A percentile compares a stretch with the other conserved stretches of the same genome.
phyloP scores from a whole-genome alignment of 2,888 invertebrate species.

The Blastobasis adustella region DNA sequence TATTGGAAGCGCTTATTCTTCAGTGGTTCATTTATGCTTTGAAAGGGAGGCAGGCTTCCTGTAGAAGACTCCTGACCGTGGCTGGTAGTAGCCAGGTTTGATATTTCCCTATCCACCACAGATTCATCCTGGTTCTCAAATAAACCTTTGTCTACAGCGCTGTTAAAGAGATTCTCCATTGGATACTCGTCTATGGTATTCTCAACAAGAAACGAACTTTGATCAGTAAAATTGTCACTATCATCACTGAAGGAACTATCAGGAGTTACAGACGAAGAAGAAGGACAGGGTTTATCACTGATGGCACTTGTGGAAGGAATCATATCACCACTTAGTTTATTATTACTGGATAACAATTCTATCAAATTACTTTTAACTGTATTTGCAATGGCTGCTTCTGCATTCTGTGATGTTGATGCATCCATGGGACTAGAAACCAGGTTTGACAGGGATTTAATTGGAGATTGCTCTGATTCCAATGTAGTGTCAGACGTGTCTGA shows the following conservation, averaged over 20 bases:
- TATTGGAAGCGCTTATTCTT: constrained; percentile 70
- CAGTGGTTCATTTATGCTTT: constrained; percentile 62
- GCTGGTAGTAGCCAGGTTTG: constrained; percentile 65
- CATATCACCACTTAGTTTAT: constrained; percentile 45
- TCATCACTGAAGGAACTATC: constrained; percentile 66
- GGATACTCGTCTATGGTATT: constrained; percentile 69
- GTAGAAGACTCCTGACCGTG: constrained; percentile 57
- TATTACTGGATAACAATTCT: constrained; percentile 51
- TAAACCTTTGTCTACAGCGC: constrained; percentile 64
- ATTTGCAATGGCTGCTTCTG: constrained; percentile 44
- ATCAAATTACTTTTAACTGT: constrained; percentile 62
- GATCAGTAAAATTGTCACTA: constrained; percentile 63
- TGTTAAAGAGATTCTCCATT: constrained; percentile 68
- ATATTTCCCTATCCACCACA: constrained; percentile 68
- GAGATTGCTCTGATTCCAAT: constrained; percentile 67
- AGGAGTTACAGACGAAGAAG: constrained; percentile 46
- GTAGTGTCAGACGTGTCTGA: constrained; percentile 51
- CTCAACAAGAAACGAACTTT: constrained; percentile 65
- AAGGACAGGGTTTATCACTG: constrained; percentile 43
- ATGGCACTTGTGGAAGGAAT: constrained; percentile 49
- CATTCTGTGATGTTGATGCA: constrained; percentile 36
- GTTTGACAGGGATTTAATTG: constrained; percentile 78
- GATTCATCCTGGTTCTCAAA: constrained; percentile 65
- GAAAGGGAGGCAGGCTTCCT: constrained; percentile 58
- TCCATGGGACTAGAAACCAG: constrained; percentile 75